Conservation (phyloP, 2,113 vertebrate species). For the Ailurus styani region DNA sequence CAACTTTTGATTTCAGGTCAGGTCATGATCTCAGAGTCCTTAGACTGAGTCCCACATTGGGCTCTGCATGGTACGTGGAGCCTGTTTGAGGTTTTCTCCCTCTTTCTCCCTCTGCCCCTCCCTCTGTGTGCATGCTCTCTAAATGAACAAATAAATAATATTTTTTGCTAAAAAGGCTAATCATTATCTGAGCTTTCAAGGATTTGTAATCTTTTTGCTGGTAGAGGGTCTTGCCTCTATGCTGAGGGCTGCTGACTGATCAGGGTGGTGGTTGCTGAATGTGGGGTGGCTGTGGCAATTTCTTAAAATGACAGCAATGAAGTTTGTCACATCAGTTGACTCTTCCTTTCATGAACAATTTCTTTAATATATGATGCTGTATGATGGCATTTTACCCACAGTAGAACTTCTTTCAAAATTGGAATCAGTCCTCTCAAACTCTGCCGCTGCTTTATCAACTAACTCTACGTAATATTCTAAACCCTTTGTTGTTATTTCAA, state of each 20-base stretch:
- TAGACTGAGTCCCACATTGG: background rate
- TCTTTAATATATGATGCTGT: background rate
- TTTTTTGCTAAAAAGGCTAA: background rate
- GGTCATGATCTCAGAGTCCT: background rate
- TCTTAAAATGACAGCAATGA: background rate
- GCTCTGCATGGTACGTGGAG: background rate
- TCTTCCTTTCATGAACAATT: background rate
- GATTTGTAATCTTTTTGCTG: background rate
- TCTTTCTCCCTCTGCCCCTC: background rate
- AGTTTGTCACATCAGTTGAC: background rate
- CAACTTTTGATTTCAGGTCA: background rate
- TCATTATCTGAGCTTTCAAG: background rate
- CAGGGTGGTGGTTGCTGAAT: background rate
- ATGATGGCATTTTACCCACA: background rate
- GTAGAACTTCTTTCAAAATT: background rate
- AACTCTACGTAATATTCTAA: background rate
- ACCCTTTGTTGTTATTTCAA: background rate
- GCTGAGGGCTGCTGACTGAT: background rate
- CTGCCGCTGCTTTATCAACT: background rate
- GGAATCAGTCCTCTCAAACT: background rate
- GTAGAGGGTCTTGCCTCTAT: background rate
- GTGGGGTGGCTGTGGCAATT: background rate
- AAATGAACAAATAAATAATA: background rate
- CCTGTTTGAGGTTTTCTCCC: background rate
- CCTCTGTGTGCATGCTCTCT: background rate